These are phyloP conservation scores for Uropetala carovei DNA, from an alignment of 2,888 invertebrate species.

Conservation along the genomic window DNA sequence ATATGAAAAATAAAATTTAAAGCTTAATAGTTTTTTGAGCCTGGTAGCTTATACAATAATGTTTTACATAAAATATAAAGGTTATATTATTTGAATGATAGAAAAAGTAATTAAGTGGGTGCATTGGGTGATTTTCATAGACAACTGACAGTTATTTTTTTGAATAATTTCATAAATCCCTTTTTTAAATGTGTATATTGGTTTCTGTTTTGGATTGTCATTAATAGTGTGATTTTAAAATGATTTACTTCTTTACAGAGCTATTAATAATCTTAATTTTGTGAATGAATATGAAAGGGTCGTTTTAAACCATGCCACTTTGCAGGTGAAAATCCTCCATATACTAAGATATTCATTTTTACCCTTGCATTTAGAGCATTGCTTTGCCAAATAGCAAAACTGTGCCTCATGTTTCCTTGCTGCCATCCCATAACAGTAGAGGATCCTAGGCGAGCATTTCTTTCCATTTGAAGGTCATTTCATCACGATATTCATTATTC, in stretches of 20 bases:
- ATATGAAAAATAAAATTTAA: slow-evolving; percentile 24
- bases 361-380: slow-evolving; percentile 41
- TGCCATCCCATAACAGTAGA: slow-evolving; percentile 55
- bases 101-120: slow-evolving; percentile 58
- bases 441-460: slow-evolving; percentile 58
- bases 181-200: slow-evolving; percentile 14
- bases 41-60: slow-evolving; percentile 55
- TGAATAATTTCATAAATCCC: slow-evolving; percentile 58
- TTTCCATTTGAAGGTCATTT: slow-evolving; percentile 55
- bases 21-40: slow-evolving; percentile 54
- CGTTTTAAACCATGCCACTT: slow-evolving; percentile 59
- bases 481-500: slow-evolving; percentile 38
- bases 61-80: slow-evolving; percentile 39
- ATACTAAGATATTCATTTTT: slow-evolving; percentile 40
- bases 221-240: slow-evolving; percentile 41
- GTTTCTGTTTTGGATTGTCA: slow-evolving; percentile 37
- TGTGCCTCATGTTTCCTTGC: not conserved
- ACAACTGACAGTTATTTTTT: slow-evolving; percentile 63
- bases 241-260: slow-evolving; percentile 54
- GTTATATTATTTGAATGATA: slow-evolving; percentile 51
- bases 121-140: slow-evolving; percentile 64
- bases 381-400: slow-evolving; percentile 29
- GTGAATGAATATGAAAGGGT: slow-evolving; percentile 35
- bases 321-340: slow-evolving; percentile 40
- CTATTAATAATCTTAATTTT: slow-evolving; percentile 53